Base-by-base conservation (phyloP, 2,888 invertebrate genomes). In the Dusona sp. region DNA sequence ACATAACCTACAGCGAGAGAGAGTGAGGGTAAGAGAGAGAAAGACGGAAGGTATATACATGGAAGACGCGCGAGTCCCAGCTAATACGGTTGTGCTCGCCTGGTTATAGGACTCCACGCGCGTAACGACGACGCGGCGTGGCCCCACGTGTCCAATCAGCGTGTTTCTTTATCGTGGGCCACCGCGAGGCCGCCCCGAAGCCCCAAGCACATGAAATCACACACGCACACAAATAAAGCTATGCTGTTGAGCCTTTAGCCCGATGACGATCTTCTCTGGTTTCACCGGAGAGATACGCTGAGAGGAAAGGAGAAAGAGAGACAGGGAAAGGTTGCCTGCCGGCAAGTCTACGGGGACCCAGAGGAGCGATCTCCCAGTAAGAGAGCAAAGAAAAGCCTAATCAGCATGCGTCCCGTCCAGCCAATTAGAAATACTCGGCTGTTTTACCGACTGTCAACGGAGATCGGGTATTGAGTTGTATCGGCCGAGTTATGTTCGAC, bases 401-500 rank as follows among this genome's bases (percentile, higher is more conserved):
- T 94, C 93, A 94, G 92, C 93, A 93, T 93, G 93, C 93, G 92
- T 92, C 90, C 91, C 92, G 90, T 92, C 90, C 91, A 93, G 92
- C 93, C 93, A 93, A 94, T 94, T 93, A 93, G 93, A 93, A 93
- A 93, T 92, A 92, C 91, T 92, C 94, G 87, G 87, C 89, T 94
- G 94, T 93, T 93, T 94, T 94, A 94, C 93, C 93, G 92, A 94
- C 94, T 93, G 93, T 93, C 93, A 93, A 92, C 90, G 91, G 78
- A 90, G 90, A 91, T 91, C 91, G 92, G 61, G 91, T 93, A 94
- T 94, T 94, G 93, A 94, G 94, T 93, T 93, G 94, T 94, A 94
- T 93, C 93, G 92, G 92, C 91, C 93, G 92, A 94, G 93, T 93
- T 93, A 93, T 93, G 93, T 93, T 92, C 90, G 91, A 82, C 92